Evolutionary conservation across 1,140 invertebrate genomes (phyloP), one percentile per base, ranked within the genome.

Genomic region (Zaprionus lachaisei): DNA sequence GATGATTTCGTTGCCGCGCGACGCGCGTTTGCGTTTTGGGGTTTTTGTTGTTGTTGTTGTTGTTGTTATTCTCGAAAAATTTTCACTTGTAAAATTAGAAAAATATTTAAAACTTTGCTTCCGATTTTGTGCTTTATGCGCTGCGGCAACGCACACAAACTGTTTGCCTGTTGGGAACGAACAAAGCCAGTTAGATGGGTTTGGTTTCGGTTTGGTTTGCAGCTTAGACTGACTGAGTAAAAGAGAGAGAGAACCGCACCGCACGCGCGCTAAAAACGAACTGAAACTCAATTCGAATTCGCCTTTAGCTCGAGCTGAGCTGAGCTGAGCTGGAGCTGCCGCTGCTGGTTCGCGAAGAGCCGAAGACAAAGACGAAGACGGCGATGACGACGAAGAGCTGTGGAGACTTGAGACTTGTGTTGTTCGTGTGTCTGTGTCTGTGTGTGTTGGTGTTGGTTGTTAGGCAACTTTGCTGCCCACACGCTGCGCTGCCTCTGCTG

Each of bases 251-350:
- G 78, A 91, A 91, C 89, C 89, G 87, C 89, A 91, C 89, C 89
- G 87, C 89, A 91, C 83, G 89, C 89, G 89, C 81, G 83, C 89
- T 91, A 81, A 87, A 91, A 89, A 79, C 89, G 89, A 91, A 91
- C 89, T 91, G 89, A 91, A 87, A 84, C 77, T 80, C 73, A 65
- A 58, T 58, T 58, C 58, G 66, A 74, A 74, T 62, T 70, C 60
- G 67, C 41, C 72, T 74, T 62, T 28, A 60, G 65, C 34, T 69
- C 47, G 47, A 70, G 67, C 72, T 74, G 55, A 62, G 54, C 72
- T 74, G 55, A 62, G 54, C 20, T 34, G 0, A 34, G 31, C 31
- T 9, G 4, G 31, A 34, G 9, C 31, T 69, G 28, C 37, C 41
- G 60, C 37, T 44, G 80, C 47, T 22, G 47, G 9, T 51, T 77